phyloP scores from a whole-genome alignment of 1,140 invertebrate species.

The Mizuhopecten yessoensis region DNA sequence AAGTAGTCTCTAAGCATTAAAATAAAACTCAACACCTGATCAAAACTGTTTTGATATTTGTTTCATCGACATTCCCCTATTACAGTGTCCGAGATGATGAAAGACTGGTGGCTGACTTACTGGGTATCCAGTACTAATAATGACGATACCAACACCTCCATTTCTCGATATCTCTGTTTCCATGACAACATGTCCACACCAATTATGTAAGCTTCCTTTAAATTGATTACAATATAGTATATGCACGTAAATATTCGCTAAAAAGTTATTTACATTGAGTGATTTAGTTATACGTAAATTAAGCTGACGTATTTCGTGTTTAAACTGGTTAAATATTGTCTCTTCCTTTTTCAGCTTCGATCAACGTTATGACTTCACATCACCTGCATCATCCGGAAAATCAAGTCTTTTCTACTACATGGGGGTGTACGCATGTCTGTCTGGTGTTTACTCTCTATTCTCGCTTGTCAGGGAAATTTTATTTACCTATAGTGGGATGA shows the following conservation, averaged over 20 bases:
- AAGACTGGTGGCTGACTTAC: not conserved
- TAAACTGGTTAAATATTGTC: too few relatives aligned
- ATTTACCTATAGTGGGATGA: conserved; percentile 97
- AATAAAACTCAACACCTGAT: too few relatives aligned
- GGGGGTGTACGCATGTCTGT: conserved; percentile 92
- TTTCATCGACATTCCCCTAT: not conserved
- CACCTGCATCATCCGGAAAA: conserved; percentile 2
- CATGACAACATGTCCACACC: too few relatives aligned
- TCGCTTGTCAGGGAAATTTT: conserved; percentile 95
- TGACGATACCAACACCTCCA: not conserved
- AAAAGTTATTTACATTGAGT: too few relatives aligned
- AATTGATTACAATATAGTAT: too few relatives aligned
- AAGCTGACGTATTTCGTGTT: too few relatives aligned
- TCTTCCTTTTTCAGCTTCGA: not conserved
- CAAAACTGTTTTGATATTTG: too few relatives aligned
- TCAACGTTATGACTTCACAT: not conserved
- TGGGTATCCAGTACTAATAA: not conserved
- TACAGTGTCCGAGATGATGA: not conserved
- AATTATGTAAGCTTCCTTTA: too few relatives aligned
- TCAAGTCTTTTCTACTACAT: conserved; percentile 88
- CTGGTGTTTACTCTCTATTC: conserved; percentile 92
- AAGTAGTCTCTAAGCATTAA: too few relatives aligned
- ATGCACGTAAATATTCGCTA: too few relatives aligned
- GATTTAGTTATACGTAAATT: too few relatives aligned
- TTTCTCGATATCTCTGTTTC: too few relatives aligned